Conservation (phyloP, 1,140 invertebrate species). For the Micrasema longulum region DNA sequence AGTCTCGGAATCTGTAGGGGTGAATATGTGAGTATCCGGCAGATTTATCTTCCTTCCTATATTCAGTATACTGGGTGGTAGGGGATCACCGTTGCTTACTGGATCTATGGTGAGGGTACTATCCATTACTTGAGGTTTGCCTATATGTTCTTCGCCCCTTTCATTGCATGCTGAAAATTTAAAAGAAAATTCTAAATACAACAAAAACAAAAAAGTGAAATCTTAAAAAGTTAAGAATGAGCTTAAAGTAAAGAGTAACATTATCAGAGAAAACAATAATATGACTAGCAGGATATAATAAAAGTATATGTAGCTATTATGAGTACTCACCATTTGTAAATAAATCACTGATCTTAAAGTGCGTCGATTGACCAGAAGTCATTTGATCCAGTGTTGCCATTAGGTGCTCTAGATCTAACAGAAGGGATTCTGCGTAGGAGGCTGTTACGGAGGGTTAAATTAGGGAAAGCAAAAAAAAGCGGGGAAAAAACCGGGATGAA, state of each 20-base stretch:
- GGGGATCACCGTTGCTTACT: conserved; percentile 22
- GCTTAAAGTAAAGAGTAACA: not conserved
- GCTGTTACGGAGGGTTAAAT: conserved; percentile 57
- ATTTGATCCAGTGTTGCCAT: conserved; percentile 69
- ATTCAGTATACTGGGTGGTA: conserved; percentile 42
- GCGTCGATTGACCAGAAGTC: conserved; percentile 66
- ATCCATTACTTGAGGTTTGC: conserved; percentile 2
- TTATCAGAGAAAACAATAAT: not conserved
- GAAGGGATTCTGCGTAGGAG: conserved; percentile 73
- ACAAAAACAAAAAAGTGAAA: conserved; percentile 3
- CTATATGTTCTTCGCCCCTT: conserved; percentile 43
- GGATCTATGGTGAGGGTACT: not conserved
- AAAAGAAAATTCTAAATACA: conserved; percentile 35
- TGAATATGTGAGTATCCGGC: conserved; percentile 67
- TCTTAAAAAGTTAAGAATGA: not conserved
- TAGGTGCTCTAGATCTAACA: conserved; percentile 73
- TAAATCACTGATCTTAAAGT: conserved; percentile 67
- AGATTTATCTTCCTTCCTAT: conserved; percentile 63
- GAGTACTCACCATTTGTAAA: conserved; percentile 66
- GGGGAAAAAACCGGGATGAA: not conserved
- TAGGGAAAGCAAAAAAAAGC: conserved; percentile 14
- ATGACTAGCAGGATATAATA: not conserved
- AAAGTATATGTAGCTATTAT: conserved; percentile 17
- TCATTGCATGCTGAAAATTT: conserved; percentile 62
- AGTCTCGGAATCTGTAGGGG: conserved; percentile 65